Evolutionary conservation across 2,797 vertebrate species (phyloP).

Genomic region (Pangasius macronema): DNA sequence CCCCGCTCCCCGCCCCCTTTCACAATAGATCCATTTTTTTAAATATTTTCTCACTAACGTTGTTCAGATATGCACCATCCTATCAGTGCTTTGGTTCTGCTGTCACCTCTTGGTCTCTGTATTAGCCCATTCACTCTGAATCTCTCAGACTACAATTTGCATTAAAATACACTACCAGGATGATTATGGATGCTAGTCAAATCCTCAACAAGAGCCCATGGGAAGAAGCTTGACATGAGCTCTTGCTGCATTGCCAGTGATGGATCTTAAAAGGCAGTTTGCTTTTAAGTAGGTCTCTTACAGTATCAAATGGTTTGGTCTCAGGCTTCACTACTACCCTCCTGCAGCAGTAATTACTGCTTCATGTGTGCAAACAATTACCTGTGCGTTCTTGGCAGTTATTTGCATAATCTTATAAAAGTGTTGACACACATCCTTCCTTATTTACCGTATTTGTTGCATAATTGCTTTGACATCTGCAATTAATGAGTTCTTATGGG

Average conservation of each 20-base stretch:
- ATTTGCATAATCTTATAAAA: conserved; percentile 55
- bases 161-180: background rate
- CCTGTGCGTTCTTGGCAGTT: background rate
- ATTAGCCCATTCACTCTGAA: conserved; percentile 1
- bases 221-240: conserved; percentile 18
- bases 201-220: background rate
- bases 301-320: conserved; percentile 30
- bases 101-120: background rate
- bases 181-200: conserved; percentile 2
- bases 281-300: conserved; percentile 30
- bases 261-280: conserved; percentile 34
- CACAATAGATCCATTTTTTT: background rate
- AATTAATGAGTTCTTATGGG: conserved; percentile 33
- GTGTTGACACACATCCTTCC: conserved; percentile 19
- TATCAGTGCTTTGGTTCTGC: background rate
- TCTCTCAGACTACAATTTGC: conserved; percentile 10
- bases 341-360: conserved; percentile 45
- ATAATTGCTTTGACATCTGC: conserved; percentile 34
- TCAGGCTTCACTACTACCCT: conserved; percentile 28
- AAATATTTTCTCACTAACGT: background rate
- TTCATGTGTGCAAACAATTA: conserved; percentile 30
- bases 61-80: background rate
- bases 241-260: conserved; percentile 23
- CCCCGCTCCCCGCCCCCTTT: background rate
- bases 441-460: conserved; percentile 29